phyloP scores from a whole-genome alignment of 2,797 vertebrate species.

The Urophycis tenuis region DNA sequence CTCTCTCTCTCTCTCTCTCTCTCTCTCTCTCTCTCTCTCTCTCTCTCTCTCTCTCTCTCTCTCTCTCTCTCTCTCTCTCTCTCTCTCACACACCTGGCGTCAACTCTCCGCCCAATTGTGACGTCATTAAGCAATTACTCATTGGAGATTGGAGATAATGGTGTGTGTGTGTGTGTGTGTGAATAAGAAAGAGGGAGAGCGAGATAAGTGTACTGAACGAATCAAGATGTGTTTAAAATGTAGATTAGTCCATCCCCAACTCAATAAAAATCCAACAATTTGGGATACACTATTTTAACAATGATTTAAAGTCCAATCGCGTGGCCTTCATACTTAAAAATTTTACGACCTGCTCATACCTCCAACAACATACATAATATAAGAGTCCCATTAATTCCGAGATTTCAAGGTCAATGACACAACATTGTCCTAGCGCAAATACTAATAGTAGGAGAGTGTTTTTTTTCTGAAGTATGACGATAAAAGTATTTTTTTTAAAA shows the following conservation, averaged over 20 bases:
- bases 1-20: constrained; percentile 2
- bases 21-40: constrained; percentile 1
- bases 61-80: background rate
- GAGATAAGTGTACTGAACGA: no score
- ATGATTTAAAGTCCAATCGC: no score
- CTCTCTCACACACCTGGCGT: background rate
- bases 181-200: background rate
- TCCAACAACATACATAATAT: no score
- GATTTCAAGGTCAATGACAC: no score
- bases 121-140: constrained; percentile 2
- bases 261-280: background rate
- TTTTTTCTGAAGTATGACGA: background rate
- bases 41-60: background rate
- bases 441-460: no score
- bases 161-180: background rate
- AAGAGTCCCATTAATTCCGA: no score
- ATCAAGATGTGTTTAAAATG: background rate
- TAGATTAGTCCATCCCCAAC: background rate
- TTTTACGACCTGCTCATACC: no score
- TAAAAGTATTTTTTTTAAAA: no score
- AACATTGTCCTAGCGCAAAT: no score
- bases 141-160: constrained; percentile 1
- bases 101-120: background rate
- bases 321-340: background rate
- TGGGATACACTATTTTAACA: background rate